Percentiles rank a stretch among this genome's conserved stretches.
Conservation (phyloP, 2,797 vertebrate species). For the Sus cebifrons region DNA sequence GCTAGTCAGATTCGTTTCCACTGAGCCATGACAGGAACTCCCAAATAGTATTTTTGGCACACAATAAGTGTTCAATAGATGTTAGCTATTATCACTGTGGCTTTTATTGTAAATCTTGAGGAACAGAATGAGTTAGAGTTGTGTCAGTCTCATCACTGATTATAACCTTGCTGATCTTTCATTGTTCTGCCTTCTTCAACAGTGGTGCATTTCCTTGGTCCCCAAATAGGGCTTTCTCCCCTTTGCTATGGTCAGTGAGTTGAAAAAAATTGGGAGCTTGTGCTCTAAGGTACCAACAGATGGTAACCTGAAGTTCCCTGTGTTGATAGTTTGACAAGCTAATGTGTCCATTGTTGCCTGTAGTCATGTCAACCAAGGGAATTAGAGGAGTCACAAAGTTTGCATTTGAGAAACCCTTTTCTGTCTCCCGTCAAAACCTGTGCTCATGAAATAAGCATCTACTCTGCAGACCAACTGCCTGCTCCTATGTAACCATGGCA, state of each 20-base stretch:
- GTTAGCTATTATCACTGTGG: neutral
- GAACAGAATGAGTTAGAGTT: neutral
- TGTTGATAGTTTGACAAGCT: neutral
- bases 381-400: constrained; percentile 31
- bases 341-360: neutral
- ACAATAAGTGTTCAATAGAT: neutral
- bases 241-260: constrained; percentile 5
- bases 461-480: constrained; percentile 40
- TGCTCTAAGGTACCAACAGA: neutral
- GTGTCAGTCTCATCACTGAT: neutral
- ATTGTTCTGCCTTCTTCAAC: neutral
- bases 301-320: neutral
- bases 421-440: neutral
- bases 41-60: neutral
- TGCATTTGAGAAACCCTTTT: neutral
- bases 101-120: constrained; percentile 38
- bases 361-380: neutral
- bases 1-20: too few species aligned
- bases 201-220: neutral
- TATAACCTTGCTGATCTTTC: neutral
- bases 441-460: constrained; percentile 44
- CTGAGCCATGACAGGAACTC: too few species aligned
- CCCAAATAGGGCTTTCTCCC: neutral
- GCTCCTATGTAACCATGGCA: constrained; percentile 14
- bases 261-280: constrained; percentile 29